Conservation (phyloP, 2,888 invertebrate species). For the Achlya flavicornis region DNA sequence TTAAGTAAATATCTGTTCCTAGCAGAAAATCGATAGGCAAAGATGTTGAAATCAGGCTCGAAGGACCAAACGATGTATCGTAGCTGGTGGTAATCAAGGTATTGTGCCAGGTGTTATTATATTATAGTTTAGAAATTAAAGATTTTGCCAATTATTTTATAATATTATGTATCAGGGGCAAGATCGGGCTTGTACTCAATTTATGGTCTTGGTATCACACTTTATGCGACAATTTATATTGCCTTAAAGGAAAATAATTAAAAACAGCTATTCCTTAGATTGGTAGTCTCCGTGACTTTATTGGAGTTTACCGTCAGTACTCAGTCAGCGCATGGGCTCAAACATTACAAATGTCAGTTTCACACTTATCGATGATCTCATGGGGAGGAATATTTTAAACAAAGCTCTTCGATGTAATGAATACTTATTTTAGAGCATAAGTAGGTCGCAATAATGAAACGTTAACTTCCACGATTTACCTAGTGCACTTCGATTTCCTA, state of each 20-base stretch:
- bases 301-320: slow-evolving; percentile 20
- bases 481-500: background rate
- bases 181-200: background rate
- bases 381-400: slow-evolving; percentile 42
- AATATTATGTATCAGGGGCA: background rate
- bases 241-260: background rate
- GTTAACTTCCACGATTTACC: slow-evolving; percentile 15
- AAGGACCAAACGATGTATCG: no score
- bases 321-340: slow-evolving; percentile 32
- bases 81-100: no score
- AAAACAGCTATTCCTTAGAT: background rate
- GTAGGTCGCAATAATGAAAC: slow-evolving; percentile 34
- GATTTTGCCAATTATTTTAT: background rate
- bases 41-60: no score
- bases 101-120: no score
- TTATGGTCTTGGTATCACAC: background rate
- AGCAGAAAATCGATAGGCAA: no score
- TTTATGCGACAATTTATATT: background rate
- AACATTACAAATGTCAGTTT: slow-evolving; percentile 50
- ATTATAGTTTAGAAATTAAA: no score
- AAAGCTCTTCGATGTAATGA: slow-evolving; percentile 36
- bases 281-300: background rate
- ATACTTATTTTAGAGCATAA: slow-evolving; percentile 27
- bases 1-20: no score
- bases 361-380: slow-evolving; percentile 53